Evolutionary conservation across 2,113 vertebrate genomes (phyloP), one percentile per base, ranked within the genome.

Genomic region (Takifugu flavidus): DNA sequence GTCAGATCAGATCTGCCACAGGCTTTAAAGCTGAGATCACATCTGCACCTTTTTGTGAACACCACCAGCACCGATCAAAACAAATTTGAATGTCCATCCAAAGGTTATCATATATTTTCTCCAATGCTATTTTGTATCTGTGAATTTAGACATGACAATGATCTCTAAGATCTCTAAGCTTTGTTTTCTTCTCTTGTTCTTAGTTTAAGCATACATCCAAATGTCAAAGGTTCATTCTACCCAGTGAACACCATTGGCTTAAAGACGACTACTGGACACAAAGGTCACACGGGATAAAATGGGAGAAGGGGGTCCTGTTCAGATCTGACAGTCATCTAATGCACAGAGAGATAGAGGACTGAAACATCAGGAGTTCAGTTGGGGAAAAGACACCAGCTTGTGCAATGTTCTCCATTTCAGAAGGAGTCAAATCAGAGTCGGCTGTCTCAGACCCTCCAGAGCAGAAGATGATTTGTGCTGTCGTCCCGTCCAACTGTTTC

Each of bases 401-500:
- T 61, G 63, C 31, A 25, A 49, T 12, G 7, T 59, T 76, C 50
- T 74, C 71, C 70, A 59, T 43, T 46, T 58, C 56, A 56, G 67
- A 57, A 31, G 53, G n/a, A 13, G 45, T n/a, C 34, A 53, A 57
- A 27, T 15, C 15, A 2, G 13, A 59, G 5, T 34, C 0, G 0
- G 56, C 20, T 14, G 59, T 62, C 63, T 98, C 93, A 98, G 59
- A 95, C 94, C 79, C 92, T 91, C 96, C 96, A 99, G 11, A 99
- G 92, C 56, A 99, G 91, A 63, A 99, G 92, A 72, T 98, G 96
- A 88, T 99, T 98, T 74, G 96, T 99, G 86, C 96, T 98, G 89
- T 99, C 96, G 0, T 99, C 96, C 46, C 96, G 86, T 53, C 96
- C 96, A 42, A 98, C 94, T 0, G 95, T 95, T 88, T 99, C 96